Conservation (phyloP, 2,113 vertebrate species). For the Notechis scutatus region DNA sequence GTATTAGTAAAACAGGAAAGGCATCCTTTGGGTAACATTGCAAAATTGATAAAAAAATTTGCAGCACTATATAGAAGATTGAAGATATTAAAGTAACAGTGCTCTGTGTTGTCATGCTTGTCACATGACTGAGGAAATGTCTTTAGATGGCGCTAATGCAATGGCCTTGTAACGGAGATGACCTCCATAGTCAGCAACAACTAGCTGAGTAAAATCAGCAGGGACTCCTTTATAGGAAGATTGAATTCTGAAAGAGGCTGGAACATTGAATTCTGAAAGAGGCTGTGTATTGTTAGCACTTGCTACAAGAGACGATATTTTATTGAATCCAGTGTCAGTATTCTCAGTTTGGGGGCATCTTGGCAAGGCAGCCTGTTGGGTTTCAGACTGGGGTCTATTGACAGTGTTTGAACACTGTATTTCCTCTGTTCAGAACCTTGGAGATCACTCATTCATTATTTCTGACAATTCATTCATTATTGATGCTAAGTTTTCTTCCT, state of each 20-base stretch:
- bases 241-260: neutral
- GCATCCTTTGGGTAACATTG: neutral
- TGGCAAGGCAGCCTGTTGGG: neutral
- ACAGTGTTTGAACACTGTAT: neutral
- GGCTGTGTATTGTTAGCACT: neutral
- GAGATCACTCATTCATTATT: neutral
- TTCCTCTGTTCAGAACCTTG: neutral
- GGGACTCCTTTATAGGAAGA: neutral
- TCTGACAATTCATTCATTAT: neutral
- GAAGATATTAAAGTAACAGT: too few relatives aligned
- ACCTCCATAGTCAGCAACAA: too few relatives aligned
- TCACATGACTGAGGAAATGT: too few relatives aligned
- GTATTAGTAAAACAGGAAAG: neutral
- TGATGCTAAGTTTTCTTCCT: neutral
- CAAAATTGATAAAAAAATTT: neutral
- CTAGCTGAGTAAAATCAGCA: too few relatives aligned
- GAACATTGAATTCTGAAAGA: neutral
- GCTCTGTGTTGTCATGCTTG: too few relatives aligned
- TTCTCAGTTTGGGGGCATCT: neutral
- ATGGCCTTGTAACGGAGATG: too few relatives aligned
- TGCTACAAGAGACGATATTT: neutral
- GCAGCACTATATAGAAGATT: neutral
- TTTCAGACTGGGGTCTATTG: neutral
- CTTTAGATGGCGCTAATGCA: too few relatives aligned
- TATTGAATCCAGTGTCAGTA: neutral